Conservation (phyloP, 2,888 invertebrate genomes). For the Lutraria lutraria region DNA sequence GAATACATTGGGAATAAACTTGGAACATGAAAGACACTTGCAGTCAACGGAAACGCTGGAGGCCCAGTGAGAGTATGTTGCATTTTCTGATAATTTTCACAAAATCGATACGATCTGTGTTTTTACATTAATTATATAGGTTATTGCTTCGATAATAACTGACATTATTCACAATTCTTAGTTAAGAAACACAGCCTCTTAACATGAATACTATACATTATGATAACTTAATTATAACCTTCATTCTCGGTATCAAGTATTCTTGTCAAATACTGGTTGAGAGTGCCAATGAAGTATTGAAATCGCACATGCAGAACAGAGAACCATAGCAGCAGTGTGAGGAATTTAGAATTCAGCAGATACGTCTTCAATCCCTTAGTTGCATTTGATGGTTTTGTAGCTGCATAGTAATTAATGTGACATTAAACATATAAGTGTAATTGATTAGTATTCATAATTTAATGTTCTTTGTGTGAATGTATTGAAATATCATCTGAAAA, state of each 20-base stretch:
- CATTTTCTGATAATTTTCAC: background rate
- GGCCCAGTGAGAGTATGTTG: background rate
- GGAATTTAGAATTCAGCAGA: background rate
- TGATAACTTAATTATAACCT: background rate
- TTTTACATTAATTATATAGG: too few species aligned
- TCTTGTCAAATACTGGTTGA: background rate
- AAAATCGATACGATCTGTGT: background rate
- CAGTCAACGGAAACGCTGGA: too few species aligned
- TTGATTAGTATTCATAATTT: too few species aligned
- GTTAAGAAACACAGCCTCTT: background rate
- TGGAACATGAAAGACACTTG: too few species aligned
- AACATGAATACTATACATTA: background rate
- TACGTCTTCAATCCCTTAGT: background rate
- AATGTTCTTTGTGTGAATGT: too few species aligned
- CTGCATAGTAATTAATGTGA: background rate
- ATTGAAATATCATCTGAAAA: too few species aligned
- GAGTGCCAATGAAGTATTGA: background rate
- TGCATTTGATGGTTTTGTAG: background rate
- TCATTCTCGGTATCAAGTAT: background rate
- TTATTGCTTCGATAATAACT: background rate
- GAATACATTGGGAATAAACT: too few species aligned
- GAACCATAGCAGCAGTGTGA: background rate
- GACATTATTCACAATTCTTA: background rate
- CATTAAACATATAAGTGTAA: too few species aligned
- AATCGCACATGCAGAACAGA: background rate